These are phyloP conservation scores for Numida meleagris DNA, from an alignment of 2,113 vertebrate genomes.

Conservation along the genomic window DNA sequence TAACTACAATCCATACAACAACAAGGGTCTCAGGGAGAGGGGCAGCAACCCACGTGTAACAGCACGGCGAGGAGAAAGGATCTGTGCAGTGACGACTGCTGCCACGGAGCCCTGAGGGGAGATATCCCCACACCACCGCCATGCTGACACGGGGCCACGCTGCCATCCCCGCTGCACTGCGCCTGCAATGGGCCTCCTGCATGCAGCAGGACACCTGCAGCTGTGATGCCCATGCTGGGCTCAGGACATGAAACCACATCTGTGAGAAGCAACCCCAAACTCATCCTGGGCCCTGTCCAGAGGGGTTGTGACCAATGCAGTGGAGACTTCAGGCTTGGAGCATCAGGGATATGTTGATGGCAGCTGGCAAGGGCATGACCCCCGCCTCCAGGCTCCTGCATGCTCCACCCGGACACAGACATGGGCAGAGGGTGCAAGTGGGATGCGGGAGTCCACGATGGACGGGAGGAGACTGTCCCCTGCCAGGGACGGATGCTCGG, in stretches of 20 bases:
- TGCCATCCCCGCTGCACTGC: background rate
- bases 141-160: background rate
- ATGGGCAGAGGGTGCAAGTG: background rate
- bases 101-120: accelerated
- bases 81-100: background rate
- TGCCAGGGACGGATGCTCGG: background rate
- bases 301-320: accelerated
- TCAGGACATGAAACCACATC: background rate
- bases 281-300: background rate
- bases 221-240: accelerated
- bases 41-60: background rate
- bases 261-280: background rate
- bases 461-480: background rate
- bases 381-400: background rate
- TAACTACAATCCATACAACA: conserved; percentile 52
- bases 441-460: background rate
- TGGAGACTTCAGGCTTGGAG: background rate
- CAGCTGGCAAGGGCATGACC: background rate
- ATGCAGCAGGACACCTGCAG: background rate
- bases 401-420: background rate
- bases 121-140: accelerated
- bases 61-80: background rate
- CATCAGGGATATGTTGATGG: background rate
- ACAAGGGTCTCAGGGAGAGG: background rate
- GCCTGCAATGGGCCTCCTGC: background rate